Evolutionary conservation across 92 coral and sea anemone species (phyloP), one percentile per base, ranked within the genome.

Genomic region (Parazoanthus darwini): DNA sequence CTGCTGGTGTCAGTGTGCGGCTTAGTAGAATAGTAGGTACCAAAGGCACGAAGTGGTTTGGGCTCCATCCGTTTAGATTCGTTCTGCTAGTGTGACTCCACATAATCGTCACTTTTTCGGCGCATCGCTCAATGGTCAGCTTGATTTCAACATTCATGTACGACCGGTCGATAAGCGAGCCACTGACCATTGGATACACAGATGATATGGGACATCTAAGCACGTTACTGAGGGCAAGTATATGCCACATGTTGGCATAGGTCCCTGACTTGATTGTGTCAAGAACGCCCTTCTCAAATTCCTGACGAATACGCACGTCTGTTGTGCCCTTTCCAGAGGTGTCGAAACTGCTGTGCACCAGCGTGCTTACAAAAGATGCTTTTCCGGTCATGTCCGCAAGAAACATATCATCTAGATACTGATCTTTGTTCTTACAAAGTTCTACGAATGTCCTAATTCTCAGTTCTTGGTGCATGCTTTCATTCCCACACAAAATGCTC

Each of bases 181-280:
- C 90, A 14, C 10, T 23, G 23, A 90, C 92, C 3, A 50, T 67
- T 33, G 88, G 90, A 80, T 90, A 90, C 44, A 90, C 90, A 26
- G 93, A 82, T 14, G 33, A 29, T 54, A 93, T 91, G 26, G 78
- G 83, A 77, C 91, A 91, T 71, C 92, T 91, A 80, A 84, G 72
- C 78, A 93, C 91, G 81, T 91, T 93, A 87, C 88, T 43, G 46
- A 91, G 77, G 68, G 92, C 95, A 85, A 91, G 86, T 56, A 91
- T 77, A 71, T 93, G 96, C 92, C 94, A 91, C 89, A 93, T 93
- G 92, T 71, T 91, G 68, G 88, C 86, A 58, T 93, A 93, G 38
- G 77, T 80, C 50, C 95, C 92, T 42, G 94, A 92, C 93, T 91
- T 91, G 80, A 93, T 89, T 85, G 81, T 91, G 25, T 77, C 35